Evolutionary conservation across 1,140 invertebrate species (phyloP).

Genomic region (Triops longicaudatus): DNA sequence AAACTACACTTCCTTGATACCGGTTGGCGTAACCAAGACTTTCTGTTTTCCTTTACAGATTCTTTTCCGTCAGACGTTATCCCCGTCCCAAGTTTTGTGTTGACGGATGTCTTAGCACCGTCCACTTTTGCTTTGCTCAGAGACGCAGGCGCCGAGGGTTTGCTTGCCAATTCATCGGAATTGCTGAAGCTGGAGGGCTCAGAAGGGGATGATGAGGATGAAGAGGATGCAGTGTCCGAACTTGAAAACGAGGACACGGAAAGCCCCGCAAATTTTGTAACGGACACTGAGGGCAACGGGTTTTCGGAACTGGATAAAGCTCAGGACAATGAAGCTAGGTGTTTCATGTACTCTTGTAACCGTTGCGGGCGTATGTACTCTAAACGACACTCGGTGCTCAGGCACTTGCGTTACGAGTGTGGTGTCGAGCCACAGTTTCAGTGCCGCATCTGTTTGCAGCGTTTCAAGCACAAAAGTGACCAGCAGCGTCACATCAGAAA

Average conservation of each 20-base stretch:
- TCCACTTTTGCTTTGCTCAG: background rate
- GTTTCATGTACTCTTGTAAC: slow-evolving; percentile 39
- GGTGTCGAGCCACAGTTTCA: slow-evolving; percentile 70
- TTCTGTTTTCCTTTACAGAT: slow-evolving; percentile 12
- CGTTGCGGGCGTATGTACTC: slow-evolving; percentile 55
- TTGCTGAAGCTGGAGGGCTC: background rate
- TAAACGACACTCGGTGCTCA: slow-evolving; percentile 53
- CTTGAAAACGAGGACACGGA: background rate
- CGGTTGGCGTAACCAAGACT: background rate
- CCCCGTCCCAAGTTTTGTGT: slow-evolving; percentile 10
- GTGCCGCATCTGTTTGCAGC: slow-evolving; percentile 63
- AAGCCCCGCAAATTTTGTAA: background rate
- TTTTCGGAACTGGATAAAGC: background rate
- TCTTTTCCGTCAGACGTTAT: background rate
- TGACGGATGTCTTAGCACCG: background rate
- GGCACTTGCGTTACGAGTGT: slow-evolving; percentile 75
- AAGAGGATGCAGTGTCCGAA: background rate
- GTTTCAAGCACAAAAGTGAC: slow-evolving; percentile 47
- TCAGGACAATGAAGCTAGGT: background rate
- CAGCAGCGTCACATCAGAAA: slow-evolving; percentile 43
- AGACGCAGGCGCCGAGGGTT: background rate
- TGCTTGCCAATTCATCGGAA: background rate
- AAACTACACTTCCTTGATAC: background rate
- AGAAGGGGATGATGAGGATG: background rate
- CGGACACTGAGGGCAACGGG: background rate